Base-by-base conservation (phyloP, 2,113 vertebrate genomes). In the Rhinolophus ferrumequinum region DNA sequence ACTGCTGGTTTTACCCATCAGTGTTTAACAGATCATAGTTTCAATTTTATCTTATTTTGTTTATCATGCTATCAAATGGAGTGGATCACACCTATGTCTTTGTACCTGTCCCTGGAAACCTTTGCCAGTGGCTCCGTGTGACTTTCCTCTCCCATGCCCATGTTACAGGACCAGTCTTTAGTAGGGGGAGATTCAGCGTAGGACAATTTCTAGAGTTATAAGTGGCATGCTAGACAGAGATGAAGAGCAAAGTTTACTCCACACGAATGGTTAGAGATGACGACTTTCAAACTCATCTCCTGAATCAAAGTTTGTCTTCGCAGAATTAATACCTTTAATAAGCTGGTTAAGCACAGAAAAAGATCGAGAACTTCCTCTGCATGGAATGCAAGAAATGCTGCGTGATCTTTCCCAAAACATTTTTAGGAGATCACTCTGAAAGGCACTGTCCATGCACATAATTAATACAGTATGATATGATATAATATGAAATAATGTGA, bases 301-400 rank as follows among this genome's bases (percentile, higher is more conserved):
- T 85, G 28, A 93, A 62, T 69, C 28, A 73, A 67, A 96, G 47
- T 54, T 50, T 82, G 58, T 35, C 64, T 95, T 73, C 80, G 76
- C 82, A 72, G 93, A 80, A 90, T 81, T 2, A 93, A 69, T 15
- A 84, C 28, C 24, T 88, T 90, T 13, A 60, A 64, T 18, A 54
- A 82, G 30, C 24, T 93, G 70, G 38, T 6, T 56, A 93, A 77
- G 60, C 33, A 26, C 38, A 80, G 72, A 88, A 77, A 75, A 83
- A 50, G 30, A 75, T 28, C 26, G 44, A 70, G 60, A 91, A 79
- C 15, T 56, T 84, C 38, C 75, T 88, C 35, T 76, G 30, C 33
- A 47, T 4, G 33, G 13, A 88, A 88, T 44, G 50, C 22, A 70
- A 67, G 52, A 83, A 92, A 66, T 64, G 56, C 33, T 50, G 54